A percentile compares a stretch with the other conserved stretches of the same genome.
Conservation (phyloP, 2,888 invertebrate genomes). For the Euzophera pinguis region DNA sequence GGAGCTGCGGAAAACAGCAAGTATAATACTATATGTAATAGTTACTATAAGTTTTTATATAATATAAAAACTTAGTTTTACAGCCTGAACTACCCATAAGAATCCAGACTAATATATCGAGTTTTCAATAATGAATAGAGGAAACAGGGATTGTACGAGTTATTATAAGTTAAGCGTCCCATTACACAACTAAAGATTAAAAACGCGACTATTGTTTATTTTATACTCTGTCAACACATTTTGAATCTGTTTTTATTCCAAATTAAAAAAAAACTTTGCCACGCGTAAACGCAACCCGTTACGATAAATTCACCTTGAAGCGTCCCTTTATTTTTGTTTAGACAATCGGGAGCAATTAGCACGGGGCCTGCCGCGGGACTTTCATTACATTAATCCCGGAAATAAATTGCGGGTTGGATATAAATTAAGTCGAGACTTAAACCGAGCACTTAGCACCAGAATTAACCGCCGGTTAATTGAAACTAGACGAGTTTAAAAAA, state of each 20-base stretch:
- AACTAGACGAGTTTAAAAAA: constrained; percentile 65
- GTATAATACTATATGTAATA: no score
- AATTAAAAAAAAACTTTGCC: constrained; percentile 2
- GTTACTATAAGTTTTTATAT: no score
- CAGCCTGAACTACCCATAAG: no score
- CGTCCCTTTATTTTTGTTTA: constrained; percentile 37
- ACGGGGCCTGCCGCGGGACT: constrained; percentile 49
- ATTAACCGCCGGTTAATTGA: constrained; percentile 74
- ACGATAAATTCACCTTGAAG: constrained; percentile 18
- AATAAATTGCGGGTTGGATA: constrained; percentile 66
- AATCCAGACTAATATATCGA: no score
- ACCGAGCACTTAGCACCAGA: constrained; percentile 66
- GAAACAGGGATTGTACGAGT: no score
- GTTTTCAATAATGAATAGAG: no score
- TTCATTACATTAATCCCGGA: constrained; percentile 67
- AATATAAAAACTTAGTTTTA: no score
- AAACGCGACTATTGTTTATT: background rate
- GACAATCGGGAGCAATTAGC: constrained; percentile 56
- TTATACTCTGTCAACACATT: background rate
- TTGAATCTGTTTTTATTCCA: no score
- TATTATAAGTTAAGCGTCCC: no score
- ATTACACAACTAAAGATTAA: background rate
- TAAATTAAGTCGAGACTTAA: constrained; percentile 69
- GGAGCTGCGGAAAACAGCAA: no score
- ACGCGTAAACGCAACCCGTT: constrained; percentile 7